These are phyloP conservation scores for Phaethornis superciliosus DNA, from an alignment of 2,113 vertebrate genomes.

Conservation along the genomic window DNA sequence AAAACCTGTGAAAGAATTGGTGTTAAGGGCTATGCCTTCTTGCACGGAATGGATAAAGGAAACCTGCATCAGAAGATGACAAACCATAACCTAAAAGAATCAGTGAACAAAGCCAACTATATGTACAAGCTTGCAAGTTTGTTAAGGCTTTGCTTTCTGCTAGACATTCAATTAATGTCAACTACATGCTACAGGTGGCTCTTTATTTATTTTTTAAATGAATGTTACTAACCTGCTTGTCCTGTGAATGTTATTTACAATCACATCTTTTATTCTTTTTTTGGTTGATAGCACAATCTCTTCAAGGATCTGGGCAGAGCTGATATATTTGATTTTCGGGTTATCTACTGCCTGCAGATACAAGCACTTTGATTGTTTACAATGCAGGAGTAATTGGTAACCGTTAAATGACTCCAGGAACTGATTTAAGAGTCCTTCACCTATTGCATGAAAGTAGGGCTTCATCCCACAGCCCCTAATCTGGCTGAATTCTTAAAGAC, in stretches of 20 bases:
- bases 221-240: conserved; percentile 50
- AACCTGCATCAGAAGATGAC: not conserved
- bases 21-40: not conserved
- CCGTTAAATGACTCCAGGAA: conserved; percentile 68
- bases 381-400: conserved; percentile 68
- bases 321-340: conserved; percentile 76
- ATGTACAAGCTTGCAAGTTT: not conserved
- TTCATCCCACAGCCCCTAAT: conserved; percentile 9
- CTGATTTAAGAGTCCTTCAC: conserved; percentile 68
- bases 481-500: not conserved
- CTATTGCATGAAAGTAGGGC: conserved; percentile 18
- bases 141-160: not conserved
- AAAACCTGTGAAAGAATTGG: not conserved
- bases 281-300: conserved; percentile 73
- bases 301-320: conserved; percentile 68
- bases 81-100: not conserved
- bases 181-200: not conserved
- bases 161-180: not conserved
- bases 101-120: not conserved
- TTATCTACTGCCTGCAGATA: conserved; percentile 77
- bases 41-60: not conserved
- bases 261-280: conserved; percentile 70
- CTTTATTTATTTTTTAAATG: conserved; percentile 28
- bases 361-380: conserved; percentile 72
- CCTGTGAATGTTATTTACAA: conserved; percentile 51